Evolutionary conservation across 1,140 invertebrate genomes (phyloP).

Genomic region (Dinoponera quadriceps): DNA sequence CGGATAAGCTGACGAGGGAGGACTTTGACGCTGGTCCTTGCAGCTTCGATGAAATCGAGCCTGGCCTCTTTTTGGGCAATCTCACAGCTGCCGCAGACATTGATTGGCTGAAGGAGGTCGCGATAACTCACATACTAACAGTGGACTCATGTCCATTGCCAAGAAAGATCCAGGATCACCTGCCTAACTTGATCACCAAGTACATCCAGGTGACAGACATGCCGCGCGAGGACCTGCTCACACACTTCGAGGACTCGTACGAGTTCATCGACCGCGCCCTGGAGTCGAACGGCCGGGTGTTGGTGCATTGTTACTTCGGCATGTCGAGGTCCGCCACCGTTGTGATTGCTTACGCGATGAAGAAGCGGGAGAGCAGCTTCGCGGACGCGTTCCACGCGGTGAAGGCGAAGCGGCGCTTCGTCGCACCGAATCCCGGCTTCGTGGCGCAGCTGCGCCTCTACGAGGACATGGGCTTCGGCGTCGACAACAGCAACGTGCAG

Average conservation of each 20-base stretch:
- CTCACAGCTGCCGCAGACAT: constrained; percentile 91
- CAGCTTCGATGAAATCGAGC: constrained; percentile 89
- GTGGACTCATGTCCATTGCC: constrained; percentile 93
- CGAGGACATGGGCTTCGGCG: constrained; percentile 90
- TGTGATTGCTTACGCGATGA: constrained; percentile 94
- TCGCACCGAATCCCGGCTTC: constrained; percentile 91
- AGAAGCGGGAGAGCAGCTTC: constrained; percentile 91
- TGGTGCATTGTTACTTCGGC: constrained; percentile 95
- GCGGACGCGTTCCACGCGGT: constrained; percentile 90
- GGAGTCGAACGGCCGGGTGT: constrained; percentile 86
- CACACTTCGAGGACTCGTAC: constrained; percentile 90
- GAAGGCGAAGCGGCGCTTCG: constrained; percentile 88
- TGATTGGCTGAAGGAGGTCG: constrained; percentile 88
- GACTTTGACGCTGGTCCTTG: constrained; percentile 89
- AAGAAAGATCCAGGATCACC: constrained; percentile 88
- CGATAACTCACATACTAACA: constrained; percentile 92
- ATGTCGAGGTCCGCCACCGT: constrained; percentile 94
- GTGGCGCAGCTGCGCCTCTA: constrained; percentile 91
- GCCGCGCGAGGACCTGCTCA: constrained; percentile 93
- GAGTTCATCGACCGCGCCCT: constrained; percentile 90
- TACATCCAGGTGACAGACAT: constrained; percentile 93
- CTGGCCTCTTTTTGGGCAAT: constrained; percentile 91
- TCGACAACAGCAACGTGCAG: constrained; percentile 90
- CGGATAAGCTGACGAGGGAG: constrained; percentile 79
- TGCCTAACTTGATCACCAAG: constrained; percentile 89